Percentiles rank a stretch among this genome's conserved stretches.
phyloP scores from a whole-genome alignment of 1,140 invertebrate genomes.

The Sipha flava region DNA sequence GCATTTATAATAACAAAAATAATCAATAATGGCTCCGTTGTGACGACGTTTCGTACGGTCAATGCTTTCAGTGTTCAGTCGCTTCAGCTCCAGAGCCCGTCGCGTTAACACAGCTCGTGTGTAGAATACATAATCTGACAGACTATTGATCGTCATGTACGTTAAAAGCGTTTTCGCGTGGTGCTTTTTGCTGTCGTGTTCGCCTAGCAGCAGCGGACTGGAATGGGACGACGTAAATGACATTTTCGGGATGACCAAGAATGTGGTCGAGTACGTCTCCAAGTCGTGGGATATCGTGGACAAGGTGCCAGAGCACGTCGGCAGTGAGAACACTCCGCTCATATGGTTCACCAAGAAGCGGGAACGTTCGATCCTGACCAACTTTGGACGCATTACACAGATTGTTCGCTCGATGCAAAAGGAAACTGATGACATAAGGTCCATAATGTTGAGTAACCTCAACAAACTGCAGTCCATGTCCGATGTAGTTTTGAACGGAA shows the following conservation, averaged over 20 bases:
- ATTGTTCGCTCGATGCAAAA: neutral
- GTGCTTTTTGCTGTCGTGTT: neutral
- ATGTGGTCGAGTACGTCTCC: neutral
- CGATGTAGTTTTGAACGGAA: neutral
- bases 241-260: neutral
- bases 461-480: neutral
- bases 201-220: neutral
- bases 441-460: neutral
- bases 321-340: neutral
- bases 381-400: neutral
- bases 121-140: too few species aligned
- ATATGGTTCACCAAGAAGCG: neutral
- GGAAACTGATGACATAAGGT: neutral
- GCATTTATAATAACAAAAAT: too few species aligned
- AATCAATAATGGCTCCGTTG: too few species aligned
- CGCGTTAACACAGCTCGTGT: too few species aligned
- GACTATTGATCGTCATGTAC: too few species aligned
- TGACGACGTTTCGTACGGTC: too few species aligned
- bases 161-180: too few species aligned
- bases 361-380: neutral
- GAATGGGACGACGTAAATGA: neutral
- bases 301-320: neutral
- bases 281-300: neutral
- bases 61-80: too few species aligned
- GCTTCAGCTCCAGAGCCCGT: too few species aligned